These are phyloP conservation scores for Conomelus anceps DNA, from an alignment of 2,888 invertebrate genomes.

Conservation along the genomic window DNA sequence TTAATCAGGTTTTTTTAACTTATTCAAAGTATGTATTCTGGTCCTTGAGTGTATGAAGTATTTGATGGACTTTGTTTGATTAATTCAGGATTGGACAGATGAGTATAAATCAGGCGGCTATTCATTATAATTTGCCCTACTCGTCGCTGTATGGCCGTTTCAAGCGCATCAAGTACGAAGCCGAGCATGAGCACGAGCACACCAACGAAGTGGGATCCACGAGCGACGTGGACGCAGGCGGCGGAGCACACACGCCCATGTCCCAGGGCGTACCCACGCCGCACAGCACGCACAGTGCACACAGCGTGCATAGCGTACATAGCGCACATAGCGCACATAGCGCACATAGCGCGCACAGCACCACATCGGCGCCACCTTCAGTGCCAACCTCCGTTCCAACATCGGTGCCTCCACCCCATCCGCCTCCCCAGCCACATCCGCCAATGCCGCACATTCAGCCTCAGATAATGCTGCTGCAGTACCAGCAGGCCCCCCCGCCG, in stretches of 20 bases:
- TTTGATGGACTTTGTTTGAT: no score
- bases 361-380: neutral
- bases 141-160: conserved; percentile 84
- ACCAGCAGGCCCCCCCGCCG: conserved; percentile 32
- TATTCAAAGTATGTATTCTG: no score
- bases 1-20: no score
- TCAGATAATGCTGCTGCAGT: conserved; percentile 37
- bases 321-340: conserved; percentile 22
- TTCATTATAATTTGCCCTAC: conserved; percentile 84
- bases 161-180: conserved; percentile 77
- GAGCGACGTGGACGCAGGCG: conserved; percentile 19
- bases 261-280: conserved; percentile 6
- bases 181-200: conserved; percentile 39
- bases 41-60: no score
- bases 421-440: conserved; percentile 15
- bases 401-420: neutral
- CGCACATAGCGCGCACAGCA: conserved; percentile 19
- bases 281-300: conserved; percentile 8
- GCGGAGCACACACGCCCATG: conserved; percentile 20
- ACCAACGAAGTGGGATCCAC: conserved; percentile 12
- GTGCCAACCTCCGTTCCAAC: conserved; percentile 17
- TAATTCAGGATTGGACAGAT: conserved; percentile 80
- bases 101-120: conserved; percentile 90
- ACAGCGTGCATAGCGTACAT: neutral
- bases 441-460: conserved; percentile 24